phyloP scores from a whole-genome alignment of 1,140 invertebrate genomes.

The Cyclargus thomasi region DNA sequence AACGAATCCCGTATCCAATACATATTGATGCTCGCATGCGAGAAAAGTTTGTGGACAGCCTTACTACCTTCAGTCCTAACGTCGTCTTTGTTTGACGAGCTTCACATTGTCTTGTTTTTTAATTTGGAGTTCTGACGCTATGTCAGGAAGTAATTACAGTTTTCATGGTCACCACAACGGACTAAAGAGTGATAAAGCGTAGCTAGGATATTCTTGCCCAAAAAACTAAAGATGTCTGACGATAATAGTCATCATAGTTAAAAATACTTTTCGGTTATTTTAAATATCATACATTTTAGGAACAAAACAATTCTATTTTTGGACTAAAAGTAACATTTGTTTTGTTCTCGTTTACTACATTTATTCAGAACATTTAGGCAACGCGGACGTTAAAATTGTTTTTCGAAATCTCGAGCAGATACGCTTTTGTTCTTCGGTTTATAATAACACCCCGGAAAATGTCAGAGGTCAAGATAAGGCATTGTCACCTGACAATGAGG shows the following conservation, averaged over 20 bases:
- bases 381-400: not conserved
- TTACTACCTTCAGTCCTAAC: no score
- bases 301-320: not conserved
- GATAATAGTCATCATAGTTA: not conserved
- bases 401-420: not conserved
- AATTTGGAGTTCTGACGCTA: no score
- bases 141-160: no score
- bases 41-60: no score
- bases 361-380: not conserved
- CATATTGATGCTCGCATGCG: no score
- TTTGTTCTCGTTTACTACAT: not conserved
- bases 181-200: no score
- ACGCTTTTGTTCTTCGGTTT: slow-evolving; percentile 7
- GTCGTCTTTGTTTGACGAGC: no score
- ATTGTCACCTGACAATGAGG: slow-evolving; percentile 8
- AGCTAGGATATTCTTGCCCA: no score
- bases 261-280: not conserved
- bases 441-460: slow-evolving; percentile 7
- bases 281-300: no score
- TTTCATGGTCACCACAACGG: no score
- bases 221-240: not conserved
- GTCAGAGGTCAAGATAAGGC: slow-evolving; percentile 5
- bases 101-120: no score
- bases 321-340: not conserved
- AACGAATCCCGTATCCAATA: no score